phyloP scores from a whole-genome alignment of 1,140 invertebrate genomes.

The Coelopa frigida region DNA sequence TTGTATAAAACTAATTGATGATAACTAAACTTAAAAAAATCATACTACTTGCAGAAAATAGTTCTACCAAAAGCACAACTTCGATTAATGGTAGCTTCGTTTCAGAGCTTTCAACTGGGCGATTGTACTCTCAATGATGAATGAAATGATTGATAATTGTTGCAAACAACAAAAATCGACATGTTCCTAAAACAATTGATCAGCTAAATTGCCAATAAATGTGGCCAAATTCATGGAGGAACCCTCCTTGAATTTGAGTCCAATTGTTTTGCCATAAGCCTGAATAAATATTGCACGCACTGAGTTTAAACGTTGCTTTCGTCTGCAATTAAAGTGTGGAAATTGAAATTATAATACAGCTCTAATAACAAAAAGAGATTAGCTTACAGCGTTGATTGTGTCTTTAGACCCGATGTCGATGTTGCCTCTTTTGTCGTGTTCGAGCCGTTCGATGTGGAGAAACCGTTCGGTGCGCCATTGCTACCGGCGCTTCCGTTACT shows the following conservation, averaged over 20 bases:
- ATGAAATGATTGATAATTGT: no score
- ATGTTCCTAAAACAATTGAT: constrained; percentile 12
- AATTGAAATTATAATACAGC: no score
- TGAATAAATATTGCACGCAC: constrained; percentile 42
- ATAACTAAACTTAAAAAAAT: no score
- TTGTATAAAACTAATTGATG: no score
- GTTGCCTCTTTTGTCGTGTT: background rate
- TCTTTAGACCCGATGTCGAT: background rate
- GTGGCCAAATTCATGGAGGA: constrained; percentile 34
- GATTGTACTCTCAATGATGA: no score
- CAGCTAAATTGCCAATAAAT: constrained; percentile 32
- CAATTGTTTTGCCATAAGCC: constrained; percentile 41
- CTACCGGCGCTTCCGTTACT: constrained; percentile 21
- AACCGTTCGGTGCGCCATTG: constrained; percentile 45
- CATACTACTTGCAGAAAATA: no score
- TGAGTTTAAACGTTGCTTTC: constrained; percentile 51
- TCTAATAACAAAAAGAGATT: background rate
- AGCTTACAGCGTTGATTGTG: background rate
- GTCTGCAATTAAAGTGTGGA: constrained; percentile 31
- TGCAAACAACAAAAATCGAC: no score
- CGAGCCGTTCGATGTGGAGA: constrained; percentile 10
- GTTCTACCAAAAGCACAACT: no score
- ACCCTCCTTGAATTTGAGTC: constrained; percentile 44
- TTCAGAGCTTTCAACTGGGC: no score
- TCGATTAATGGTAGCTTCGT: no score